Evolutionary conservation across 2,113 vertebrate genomes (phyloP).

Genomic region (Campylomormyrus tamandua): DNA sequence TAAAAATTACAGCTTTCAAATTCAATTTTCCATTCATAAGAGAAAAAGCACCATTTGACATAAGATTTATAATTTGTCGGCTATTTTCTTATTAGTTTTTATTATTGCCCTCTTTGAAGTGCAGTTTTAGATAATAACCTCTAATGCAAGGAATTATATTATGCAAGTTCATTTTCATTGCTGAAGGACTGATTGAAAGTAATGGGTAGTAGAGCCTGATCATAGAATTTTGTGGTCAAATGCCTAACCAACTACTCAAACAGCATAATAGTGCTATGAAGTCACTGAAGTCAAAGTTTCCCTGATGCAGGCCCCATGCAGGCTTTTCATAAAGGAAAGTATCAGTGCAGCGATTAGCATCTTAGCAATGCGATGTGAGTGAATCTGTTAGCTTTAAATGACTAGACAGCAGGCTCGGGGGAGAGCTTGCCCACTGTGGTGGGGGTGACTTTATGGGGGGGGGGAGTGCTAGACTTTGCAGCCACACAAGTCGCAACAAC

Average conservation of each 20-base stretch:
- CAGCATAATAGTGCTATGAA: constrained; percentile 5
- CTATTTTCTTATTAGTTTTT: neutral
- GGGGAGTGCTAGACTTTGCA: constrained; percentile 5
- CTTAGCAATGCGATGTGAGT: constrained; percentile 30
- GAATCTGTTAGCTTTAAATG: constrained; percentile 26
- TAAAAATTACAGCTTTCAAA: neutral
- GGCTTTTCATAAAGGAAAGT: constrained; percentile 31
- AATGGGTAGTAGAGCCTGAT: neutral
- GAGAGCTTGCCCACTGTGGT: neutral
- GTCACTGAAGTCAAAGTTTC: neutral
- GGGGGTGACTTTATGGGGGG: constrained; percentile 45
- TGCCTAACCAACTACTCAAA: constrained; percentile 20
- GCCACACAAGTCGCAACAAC: constrained; percentile 5
- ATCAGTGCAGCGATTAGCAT: constrained; percentile 28
- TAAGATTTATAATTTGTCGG: neutral
- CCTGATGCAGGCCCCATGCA: constrained; percentile 17
- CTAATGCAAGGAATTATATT: neutral
- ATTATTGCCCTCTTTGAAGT: neutral
- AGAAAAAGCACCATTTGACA: neutral
- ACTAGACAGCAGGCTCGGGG: neutral
- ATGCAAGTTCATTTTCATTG: neutral
- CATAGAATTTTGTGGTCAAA: neutral
- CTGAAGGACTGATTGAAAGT: neutral
- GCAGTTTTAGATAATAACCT: neutral
- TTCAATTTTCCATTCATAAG: neutral